A percentile compares a stretch with the other conserved stretches of the same genome.
Conservation (phyloP, 2,113 vertebrate species). For the Butorides virescens region DNA sequence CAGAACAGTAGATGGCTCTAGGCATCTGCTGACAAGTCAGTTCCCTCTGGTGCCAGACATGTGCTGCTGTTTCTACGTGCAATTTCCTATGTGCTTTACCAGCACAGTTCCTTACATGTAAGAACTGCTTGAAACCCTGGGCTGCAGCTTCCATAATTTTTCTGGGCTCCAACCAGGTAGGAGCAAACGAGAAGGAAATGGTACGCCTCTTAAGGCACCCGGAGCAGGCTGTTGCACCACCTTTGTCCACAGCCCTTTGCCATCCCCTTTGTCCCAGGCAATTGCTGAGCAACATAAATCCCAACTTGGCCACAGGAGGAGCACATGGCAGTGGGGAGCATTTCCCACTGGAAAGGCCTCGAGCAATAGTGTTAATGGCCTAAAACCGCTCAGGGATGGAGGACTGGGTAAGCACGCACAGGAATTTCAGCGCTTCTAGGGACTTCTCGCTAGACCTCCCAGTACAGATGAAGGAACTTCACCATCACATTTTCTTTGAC, state of each 20-base stretch:
- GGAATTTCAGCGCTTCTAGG: neutral
- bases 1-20: neutral
- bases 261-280: neutral
- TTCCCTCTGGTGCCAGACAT: neutral
- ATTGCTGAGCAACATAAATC: neutral
- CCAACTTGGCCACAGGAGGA: neutral
- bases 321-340: neutral
- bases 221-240: neutral
- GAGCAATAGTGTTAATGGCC: neutral
- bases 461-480: neutral
- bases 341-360: neutral
- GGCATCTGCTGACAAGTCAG: neutral
- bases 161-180: neutral
- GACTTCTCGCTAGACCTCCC: neutral
- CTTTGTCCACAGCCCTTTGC: neutral
- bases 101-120: accelerated
- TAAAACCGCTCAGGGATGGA: neutral
- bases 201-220: neutral
- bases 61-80: accelerated
- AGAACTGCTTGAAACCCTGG: neutral
- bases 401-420: accelerated
- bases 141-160: neutral
- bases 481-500: neutral
- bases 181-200: neutral
- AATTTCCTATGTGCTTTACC: neutral